Percentiles rank a stretch among this genome's conserved stretches.
Conservation (phyloP, 2,888 invertebrate genomes). For the Thera britannica region DNA sequence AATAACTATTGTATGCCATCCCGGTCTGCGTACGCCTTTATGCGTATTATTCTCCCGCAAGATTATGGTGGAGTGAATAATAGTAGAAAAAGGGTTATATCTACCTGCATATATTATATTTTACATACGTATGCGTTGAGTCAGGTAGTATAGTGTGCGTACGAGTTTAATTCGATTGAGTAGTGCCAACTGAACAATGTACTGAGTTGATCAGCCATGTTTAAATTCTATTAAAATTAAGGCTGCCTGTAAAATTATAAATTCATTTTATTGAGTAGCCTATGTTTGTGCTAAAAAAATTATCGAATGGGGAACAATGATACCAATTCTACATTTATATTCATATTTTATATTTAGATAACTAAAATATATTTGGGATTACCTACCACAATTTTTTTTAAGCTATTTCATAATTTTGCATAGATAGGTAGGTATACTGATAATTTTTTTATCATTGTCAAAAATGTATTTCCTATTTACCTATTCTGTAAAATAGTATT, state of each 20-base stretch:
- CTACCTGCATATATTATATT: background rate
- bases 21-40: too few relatives aligned
- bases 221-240: slow-evolving; percentile 45
- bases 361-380: background rate
- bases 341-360: slow-evolving; percentile 27
- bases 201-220: slow-evolving; percentile 49
- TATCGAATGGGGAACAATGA: slow-evolving; percentile 76
- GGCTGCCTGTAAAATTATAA: slow-evolving; percentile 36
- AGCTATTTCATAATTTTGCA: background rate
- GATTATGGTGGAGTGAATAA: background rate
- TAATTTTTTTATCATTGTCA: background rate
- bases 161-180: slow-evolving; percentile 50
- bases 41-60: background rate
- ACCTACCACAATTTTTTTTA: background rate
- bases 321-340: slow-evolving; percentile 49
- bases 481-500: background rate
- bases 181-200: slow-evolving; percentile 67
- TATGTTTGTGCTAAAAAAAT: slow-evolving; percentile 44
- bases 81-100: background rate
- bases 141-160: slow-evolving; percentile 44
- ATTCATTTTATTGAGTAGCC: background rate
- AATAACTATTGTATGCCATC: too few relatives aligned
- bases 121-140: too few relatives aligned
- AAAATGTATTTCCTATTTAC: background rate
- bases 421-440: background rate